Evolutionary conservation across 2,113 vertebrate species (phyloP).

Genomic region (Erpornis zantholeuca): DNA sequence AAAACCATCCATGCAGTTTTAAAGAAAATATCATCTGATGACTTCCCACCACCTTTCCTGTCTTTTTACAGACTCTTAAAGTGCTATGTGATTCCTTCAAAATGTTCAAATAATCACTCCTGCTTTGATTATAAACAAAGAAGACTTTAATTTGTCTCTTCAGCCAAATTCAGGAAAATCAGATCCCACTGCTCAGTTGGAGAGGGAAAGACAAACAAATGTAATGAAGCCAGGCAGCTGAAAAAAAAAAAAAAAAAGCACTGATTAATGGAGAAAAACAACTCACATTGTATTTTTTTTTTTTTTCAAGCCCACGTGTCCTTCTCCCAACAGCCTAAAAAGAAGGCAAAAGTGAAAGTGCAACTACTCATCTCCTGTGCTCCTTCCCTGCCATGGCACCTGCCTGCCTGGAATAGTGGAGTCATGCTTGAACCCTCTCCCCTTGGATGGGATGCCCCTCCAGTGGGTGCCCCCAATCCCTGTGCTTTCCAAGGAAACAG

Average conservation of each 20-base stretch:
- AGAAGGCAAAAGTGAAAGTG: slow-evolving; percentile 50
- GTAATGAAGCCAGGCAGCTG: slow-evolving; percentile 29
- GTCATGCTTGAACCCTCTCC: background rate
- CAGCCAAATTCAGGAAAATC: slow-evolving; percentile 65
- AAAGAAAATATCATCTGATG: slow-evolving; percentile 15
- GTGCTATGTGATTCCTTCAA: slow-evolving; percentile 25
- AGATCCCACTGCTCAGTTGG: slow-evolving; percentile 42
- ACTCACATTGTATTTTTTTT: background rate
- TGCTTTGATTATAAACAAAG: slow-evolving; percentile 65
- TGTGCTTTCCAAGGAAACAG: background rate
- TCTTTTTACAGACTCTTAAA: slow-evolving; percentile 37
- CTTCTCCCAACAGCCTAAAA: background rate
- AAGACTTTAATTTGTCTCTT: slow-evolving; percentile 57
- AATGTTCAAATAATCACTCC: slow-evolving; percentile 50
- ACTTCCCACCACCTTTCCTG: slow-evolving; percentile 43
- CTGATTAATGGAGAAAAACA: slow-evolving; percentile 50
- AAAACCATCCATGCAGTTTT: slow-evolving; percentile 16
- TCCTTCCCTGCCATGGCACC: background rate
- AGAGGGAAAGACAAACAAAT: slow-evolving; percentile 60
- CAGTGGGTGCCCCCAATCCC: background rate
- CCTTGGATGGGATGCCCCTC: background rate
- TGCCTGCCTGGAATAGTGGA: background rate
- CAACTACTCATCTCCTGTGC: background rate
- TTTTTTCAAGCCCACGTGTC: background rate
- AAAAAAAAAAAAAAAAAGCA: background rate